phyloP scores from a whole-genome alignment of 2,888 invertebrate genomes.

The Eupelmus urozonus region DNA sequence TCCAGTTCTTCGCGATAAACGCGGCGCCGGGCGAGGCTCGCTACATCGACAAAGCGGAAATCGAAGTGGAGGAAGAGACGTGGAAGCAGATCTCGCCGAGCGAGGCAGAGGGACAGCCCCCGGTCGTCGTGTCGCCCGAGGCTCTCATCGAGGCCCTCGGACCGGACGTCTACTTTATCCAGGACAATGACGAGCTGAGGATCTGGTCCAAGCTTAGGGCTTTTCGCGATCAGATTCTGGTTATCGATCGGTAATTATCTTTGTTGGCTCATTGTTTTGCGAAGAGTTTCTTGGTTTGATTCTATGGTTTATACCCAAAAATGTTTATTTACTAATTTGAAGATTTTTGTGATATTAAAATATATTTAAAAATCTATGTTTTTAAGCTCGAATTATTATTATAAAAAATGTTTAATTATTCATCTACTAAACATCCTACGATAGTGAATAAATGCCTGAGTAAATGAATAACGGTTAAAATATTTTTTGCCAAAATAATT shows the following conservation, averaged over 20 bases:
- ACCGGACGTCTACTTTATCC: conserved; percentile 65
- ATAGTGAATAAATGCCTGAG: too few relatives aligned
- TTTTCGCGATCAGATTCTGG: conserved; percentile 69
- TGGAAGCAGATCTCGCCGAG: conserved; percentile 66
- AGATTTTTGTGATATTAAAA: too few relatives aligned
- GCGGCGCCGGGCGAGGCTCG: conserved; percentile 44
- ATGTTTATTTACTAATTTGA: too few relatives aligned
- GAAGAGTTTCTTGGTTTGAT: not conserved
- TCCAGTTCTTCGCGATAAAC: conserved; percentile 67
- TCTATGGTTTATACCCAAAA: not conserved
- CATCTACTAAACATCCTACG: too few relatives aligned
- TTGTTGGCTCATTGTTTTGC: not conserved
- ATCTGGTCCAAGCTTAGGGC: conserved; percentile 68
- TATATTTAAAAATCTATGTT: too few relatives aligned
- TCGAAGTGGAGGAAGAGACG: conserved; percentile 62
- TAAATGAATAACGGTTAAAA: too few relatives aligned
- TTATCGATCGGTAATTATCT: conserved; percentile 68
- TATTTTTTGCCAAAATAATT: too few relatives aligned
- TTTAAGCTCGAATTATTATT: too few relatives aligned
- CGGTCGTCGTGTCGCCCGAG: conserved; percentile 56
- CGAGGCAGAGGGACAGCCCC: conserved; percentile 60
- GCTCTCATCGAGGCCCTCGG: conserved; percentile 59
- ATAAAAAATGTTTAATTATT: too few relatives aligned
- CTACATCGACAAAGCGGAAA: conserved; percentile 35
- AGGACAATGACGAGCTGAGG: conserved; percentile 64